Conservation (phyloP, 2,888 invertebrate genomes). For the Tiphia femorata region DNA sequence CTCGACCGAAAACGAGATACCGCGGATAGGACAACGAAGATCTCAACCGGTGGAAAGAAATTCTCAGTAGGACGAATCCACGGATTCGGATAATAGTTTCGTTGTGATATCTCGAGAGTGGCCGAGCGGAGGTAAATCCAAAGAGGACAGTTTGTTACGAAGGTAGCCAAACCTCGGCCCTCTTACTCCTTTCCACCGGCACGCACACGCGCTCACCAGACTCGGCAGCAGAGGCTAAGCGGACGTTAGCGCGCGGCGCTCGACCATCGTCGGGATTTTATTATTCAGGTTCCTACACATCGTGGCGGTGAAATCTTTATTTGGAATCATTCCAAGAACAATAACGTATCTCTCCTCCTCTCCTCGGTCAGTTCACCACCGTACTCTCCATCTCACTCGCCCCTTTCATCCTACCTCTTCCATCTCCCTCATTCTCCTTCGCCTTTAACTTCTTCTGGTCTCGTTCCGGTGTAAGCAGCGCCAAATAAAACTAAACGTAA, state of each 20-base stretch:
- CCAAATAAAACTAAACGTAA: conserved; percentile 67
- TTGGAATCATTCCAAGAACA: conserved; percentile 70
- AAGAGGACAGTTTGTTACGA: conserved; percentile 46
- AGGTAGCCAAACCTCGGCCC: conserved; percentile 28
- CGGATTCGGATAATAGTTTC: conserved; percentile 34
- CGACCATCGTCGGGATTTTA: conserved; percentile 58
- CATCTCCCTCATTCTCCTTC: conserved; percentile 23
- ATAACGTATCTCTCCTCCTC: conserved; percentile 59
- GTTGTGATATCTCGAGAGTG: conserved; percentile 38
- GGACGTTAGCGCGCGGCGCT: conserved; percentile 48
- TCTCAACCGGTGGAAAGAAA: conserved; percentile 18
- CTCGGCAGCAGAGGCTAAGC: conserved; percentile 49
- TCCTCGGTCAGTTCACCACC: neutral
- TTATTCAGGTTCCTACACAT: conserved; percentile 64
- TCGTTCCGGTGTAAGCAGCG: conserved; percentile 35
- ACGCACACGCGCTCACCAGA: too few species aligned
- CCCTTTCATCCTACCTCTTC: conserved; percentile 19
- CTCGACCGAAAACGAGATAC: too few species aligned
- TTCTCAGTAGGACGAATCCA: conserved; percentile 35
- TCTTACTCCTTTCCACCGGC: conserved; percentile 30
- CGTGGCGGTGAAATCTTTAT: conserved; percentile 67
- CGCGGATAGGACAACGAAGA: conserved; percentile 12
- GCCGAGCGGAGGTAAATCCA: conserved; percentile 40
- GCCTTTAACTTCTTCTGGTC: conserved; percentile 12
- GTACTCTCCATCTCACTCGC: conserved; percentile 7